A percentile compares a stretch with the other conserved stretches of the same genome.
These are phyloP conservation scores for Cheiracanthium punctorium DNA, from an alignment of 2,888 invertebrate species.

Conservation along the genomic window DNA sequence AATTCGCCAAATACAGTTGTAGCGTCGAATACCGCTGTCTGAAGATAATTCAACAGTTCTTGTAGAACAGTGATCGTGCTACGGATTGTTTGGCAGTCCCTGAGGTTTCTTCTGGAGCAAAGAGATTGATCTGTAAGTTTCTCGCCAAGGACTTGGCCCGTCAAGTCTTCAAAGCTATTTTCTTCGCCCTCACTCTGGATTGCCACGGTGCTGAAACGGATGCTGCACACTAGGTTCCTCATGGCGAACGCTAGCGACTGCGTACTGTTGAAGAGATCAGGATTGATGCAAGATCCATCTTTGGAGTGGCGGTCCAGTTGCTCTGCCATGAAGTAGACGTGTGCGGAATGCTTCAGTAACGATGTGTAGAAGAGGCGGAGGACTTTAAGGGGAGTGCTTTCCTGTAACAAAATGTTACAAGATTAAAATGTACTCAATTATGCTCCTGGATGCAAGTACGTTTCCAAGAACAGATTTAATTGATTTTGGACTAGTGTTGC, in stretches of 20 bases:
- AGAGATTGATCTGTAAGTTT: slow-evolving; percentile 39
- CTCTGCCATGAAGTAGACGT: slow-evolving; percentile 58
- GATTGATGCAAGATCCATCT: slow-evolving; percentile 25
- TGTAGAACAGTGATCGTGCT: slow-evolving; percentile 44
- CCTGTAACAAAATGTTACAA: slow-evolving; percentile 50
- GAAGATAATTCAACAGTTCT: slow-evolving; percentile 26
- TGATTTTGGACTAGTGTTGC: too few species aligned
- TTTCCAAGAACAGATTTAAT: too few species aligned
- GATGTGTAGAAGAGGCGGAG: slow-evolving; percentile 62
- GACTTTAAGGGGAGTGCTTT: slow-evolving; percentile 25
- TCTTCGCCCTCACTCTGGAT: slow-evolving; percentile 5
- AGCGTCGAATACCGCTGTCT: slow-evolving; percentile 5
- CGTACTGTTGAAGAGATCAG: slow-evolving; percentile 9
- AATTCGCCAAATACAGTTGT: too few species aligned
- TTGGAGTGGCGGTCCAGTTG: slow-evolving; percentile 37
- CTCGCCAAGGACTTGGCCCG: slow-evolving; percentile 52
- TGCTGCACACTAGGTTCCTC: slow-evolving; percentile 64
- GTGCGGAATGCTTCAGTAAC: slow-evolving; percentile 69
- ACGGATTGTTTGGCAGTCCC: slow-evolving; percentile 65
- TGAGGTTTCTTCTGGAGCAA: slow-evolving; percentile 59
- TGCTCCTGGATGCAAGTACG: too few species aligned
- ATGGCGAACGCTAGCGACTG: slow-evolving; percentile 44
- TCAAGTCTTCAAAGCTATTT: slow-evolving; percentile 16
- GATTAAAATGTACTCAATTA: too few species aligned
- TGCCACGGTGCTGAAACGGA: slow-evolving; percentile 24